These are phyloP conservation scores for Enteromius unitaeniatus DNA, from an alignment of 2,797 vertebrate genomes.

Conservation along the genomic window DNA sequence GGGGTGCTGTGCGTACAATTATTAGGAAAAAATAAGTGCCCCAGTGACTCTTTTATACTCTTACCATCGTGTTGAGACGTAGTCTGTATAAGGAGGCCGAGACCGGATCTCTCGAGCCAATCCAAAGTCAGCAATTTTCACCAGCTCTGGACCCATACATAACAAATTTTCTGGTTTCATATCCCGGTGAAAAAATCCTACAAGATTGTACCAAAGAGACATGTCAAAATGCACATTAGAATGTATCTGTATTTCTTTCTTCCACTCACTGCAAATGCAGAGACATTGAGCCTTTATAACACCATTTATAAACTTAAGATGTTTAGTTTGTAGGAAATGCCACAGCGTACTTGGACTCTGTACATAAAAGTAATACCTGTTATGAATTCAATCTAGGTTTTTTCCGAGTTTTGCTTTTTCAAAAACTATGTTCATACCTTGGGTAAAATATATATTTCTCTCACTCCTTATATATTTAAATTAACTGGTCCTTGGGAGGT, in stretches of 20 bases:
- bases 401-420: no score
- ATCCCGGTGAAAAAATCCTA: constrained; percentile 97
- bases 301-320: neutral
- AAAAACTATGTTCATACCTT: neutral
- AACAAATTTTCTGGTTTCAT: constrained; percentile 99
- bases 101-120: constrained; percentile 96
- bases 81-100: constrained; percentile 96
- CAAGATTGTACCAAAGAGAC: constrained; percentile 32
- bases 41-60: constrained; percentile 51
- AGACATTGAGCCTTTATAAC: constrained; percentile 2
- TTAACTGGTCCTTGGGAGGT: no score
- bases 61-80: constrained; percentile 97
- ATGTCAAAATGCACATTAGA: constrained; percentile 29
- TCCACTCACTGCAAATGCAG: neutral
- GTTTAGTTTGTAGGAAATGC: neutral
- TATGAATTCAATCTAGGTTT: neutral
- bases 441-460: neutral
- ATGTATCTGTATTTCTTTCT: neutral
- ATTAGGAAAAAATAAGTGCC: no score
- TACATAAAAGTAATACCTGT: neutral
- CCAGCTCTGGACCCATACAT: constrained; percentile 96
- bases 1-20: no score
- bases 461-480: no score
- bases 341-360: neutral
- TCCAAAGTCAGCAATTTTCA: constrained; percentile 99